These are phyloP conservation scores for Liparis tanakae DNA, from an alignment of 2,797 vertebrate species.

Conservation along the genomic window DNA sequence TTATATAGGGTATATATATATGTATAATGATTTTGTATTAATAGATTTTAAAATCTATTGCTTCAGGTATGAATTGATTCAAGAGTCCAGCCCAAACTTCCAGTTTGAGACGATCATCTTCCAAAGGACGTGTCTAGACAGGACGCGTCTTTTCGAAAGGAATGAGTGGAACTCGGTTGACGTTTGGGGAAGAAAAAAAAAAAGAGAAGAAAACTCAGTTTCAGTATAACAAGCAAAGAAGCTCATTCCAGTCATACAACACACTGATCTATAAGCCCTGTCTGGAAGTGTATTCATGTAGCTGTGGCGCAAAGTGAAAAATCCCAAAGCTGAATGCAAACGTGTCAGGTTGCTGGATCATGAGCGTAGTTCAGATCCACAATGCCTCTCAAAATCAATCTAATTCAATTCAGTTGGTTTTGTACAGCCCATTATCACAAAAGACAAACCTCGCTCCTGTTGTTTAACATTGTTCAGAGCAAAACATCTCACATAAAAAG, in stretches of 20 bases:
- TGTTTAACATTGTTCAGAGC: neutral
- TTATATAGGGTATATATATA: neutral
- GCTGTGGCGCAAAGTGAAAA: constrained; percentile 10
- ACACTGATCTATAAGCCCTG: neutral
- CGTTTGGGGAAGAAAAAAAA: neutral
- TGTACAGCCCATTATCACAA: no score
- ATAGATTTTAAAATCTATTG: neutral
- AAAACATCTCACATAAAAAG: constrained; percentile 3
- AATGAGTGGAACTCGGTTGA: neutral
- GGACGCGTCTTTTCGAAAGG: neutral
- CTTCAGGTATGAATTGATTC: neutral
- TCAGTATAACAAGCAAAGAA: neutral
- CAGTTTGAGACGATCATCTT: constrained; percentile 4
- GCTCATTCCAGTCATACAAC: constrained; percentile 34
- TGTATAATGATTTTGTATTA: no score
- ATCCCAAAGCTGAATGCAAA: constrained; percentile 7
- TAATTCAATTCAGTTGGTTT: no score
- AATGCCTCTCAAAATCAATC: neutral
- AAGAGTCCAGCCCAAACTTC: neutral
- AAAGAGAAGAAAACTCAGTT: constrained; percentile 1
- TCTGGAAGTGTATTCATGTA: constrained; percentile 8
- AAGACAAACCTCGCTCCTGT: no score
- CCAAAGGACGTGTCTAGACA: constrained; percentile 9
- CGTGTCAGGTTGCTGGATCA: constrained; percentile 3
- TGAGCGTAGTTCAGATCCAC: neutral